These are phyloP conservation scores for Eulithis prunata DNA, from an alignment of 2,888 invertebrate species.

Conservation along the genomic window DNA sequence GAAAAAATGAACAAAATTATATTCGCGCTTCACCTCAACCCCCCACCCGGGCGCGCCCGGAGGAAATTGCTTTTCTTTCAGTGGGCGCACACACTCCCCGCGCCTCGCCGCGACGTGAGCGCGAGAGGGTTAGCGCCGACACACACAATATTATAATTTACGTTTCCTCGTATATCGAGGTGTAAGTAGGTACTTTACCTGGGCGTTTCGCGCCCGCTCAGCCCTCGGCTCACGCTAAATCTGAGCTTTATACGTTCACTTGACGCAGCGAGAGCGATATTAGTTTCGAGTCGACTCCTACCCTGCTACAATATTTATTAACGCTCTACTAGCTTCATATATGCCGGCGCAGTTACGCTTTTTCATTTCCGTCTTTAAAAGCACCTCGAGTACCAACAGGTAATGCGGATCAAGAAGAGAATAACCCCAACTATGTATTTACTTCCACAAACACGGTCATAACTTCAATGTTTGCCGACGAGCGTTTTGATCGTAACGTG, in stretches of 20 bases:
- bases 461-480: constrained; percentile 36
- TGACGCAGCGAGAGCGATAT: constrained; percentile 83
- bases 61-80: constrained; percentile 85
- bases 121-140: constrained; percentile 81
- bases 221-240: constrained; percentile 81
- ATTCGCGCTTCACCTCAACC: constrained; percentile 82
- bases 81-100: constrained; percentile 77
- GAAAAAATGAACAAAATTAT: constrained; percentile 85
- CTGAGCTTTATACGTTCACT: constrained; percentile 84
- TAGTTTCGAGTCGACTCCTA: constrained; percentile 81
- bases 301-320: constrained; percentile 82
- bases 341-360: constrained; percentile 47
- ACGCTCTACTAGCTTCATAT: constrained; percentile 63
- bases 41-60: constrained; percentile 66
- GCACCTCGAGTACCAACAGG: constrained; percentile 51
- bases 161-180: constrained; percentile 82
- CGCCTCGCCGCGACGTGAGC: constrained; percentile 67
- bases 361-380: constrained; percentile 61
- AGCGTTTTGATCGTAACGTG: constrained; percentile 38
- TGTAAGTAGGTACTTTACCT: constrained; percentile 83
- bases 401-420: constrained; percentile 39
- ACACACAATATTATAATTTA: constrained; percentile 85
- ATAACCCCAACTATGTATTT: constrained; percentile 41
- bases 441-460: constrained; percentile 39
- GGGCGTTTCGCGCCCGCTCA: constrained; percentile 81